These are phyloP conservation scores for Tauraco hartlaubi DNA, from an alignment of 2,797 vertebrate species.

Conservation along the genomic window DNA sequence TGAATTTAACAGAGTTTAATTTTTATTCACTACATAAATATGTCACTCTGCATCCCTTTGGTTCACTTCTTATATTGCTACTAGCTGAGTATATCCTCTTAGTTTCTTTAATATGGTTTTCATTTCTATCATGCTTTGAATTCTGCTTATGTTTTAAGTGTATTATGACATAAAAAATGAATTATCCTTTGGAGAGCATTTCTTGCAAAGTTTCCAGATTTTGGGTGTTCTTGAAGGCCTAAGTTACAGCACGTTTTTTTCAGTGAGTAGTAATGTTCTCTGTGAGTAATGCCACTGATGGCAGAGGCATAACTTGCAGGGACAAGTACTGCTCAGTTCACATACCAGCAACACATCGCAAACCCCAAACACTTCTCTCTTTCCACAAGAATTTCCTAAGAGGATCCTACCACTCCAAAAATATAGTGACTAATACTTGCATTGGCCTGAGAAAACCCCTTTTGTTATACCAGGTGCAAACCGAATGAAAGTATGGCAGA, in stretches of 20 bases:
- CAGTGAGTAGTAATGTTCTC: neutral
- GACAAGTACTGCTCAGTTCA: neutral
- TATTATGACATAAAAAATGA: neutral
- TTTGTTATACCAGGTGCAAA: constrained; percentile 1
- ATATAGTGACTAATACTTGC: neutral
- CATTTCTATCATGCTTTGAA: neutral
- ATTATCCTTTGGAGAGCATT: neutral
- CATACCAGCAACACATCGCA: neutral
- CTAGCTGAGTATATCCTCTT: neutral
- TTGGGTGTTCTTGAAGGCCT: neutral
- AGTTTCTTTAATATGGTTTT: neutral
- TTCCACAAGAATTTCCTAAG: neutral
- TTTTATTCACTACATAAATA: constrained; percentile 26
- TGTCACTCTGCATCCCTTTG: neutral
- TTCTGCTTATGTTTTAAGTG: neutral
- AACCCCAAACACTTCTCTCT: neutral
- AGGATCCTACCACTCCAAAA: neutral
- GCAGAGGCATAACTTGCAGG: neutral
- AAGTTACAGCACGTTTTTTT: neutral
- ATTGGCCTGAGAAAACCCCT: neutral
- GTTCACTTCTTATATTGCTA: constrained; percentile 41
- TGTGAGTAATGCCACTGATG: neutral
- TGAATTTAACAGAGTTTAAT: neutral
- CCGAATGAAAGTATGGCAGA: neutral
- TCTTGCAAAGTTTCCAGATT: neutral